Evolutionary conservation across 2,888 invertebrate species (phyloP), one percentile per base, ranked within the genome.

Genomic region (Metopia argyrocephala): DNA sequence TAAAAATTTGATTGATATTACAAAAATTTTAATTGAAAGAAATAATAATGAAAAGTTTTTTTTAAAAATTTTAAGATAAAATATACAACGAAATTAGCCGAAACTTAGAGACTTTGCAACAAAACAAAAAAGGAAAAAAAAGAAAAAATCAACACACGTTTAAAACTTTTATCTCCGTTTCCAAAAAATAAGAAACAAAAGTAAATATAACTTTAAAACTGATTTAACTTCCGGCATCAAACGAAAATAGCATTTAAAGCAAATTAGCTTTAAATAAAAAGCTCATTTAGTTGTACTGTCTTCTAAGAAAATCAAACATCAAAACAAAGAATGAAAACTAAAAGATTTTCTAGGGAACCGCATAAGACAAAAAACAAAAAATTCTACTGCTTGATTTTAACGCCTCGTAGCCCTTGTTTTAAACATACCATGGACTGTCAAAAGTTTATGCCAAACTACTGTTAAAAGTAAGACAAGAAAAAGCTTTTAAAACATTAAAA

Each of bases 181-280:
- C 74, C 81, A 74, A 61, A n/a, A n/a, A n/a, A 61, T 66, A 56
- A 78, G 31, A 70, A 78, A 81, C 78, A 78, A 81, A 81, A 66
- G 74, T 75, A 81, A 78, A n/a, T n/a, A 81, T 81, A 70, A 81
- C 78, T 81, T 75, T 81, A 75, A 38, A 81, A 81, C 81, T 81
- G 78, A 81, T 81, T 81, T 81, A 78, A 78, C 81, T 78, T 81
- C 78, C 78, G 78, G 74, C 81, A 75, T 81, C 66, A 75, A 74
- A 66, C 78, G 81, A 78, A 81, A 81, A 81, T n/a, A n/a, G n/a
- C n/a, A n/a, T n/a, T n/a, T n/a, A 65, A 18, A 61, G 62, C 69
- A 81, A 81, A 81, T 78, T 81, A 81, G 78, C 81, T 70, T 65
- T 74, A 66, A n/a, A 80, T 76, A 73, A 74, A 65, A 80, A 73